Evolutionary conservation across 2,113 vertebrate genomes (phyloP).

Genomic region (Emberiza fucata): DNA sequence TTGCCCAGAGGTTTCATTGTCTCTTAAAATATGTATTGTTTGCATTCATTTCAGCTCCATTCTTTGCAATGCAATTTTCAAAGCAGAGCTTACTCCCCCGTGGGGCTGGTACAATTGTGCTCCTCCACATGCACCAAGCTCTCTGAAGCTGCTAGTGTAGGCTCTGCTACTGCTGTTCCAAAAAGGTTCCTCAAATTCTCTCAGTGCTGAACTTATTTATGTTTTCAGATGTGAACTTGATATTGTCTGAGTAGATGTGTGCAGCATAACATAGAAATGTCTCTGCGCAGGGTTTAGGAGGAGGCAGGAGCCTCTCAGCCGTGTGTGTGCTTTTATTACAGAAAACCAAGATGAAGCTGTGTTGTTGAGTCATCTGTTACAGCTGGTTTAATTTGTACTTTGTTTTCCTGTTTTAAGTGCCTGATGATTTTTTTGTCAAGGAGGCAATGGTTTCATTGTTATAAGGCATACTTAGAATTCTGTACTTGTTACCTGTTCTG

Average conservation of each 20-base stretch:
- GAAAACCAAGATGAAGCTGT: conserved; percentile 7
- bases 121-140: not conserved
- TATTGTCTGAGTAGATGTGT: conserved; percentile 31
- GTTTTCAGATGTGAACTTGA: conserved; percentile 26
- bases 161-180: conserved; percentile 19
- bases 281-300: conserved; percentile 30
- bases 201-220: not conserved
- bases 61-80: not conserved
- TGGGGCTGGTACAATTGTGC: conserved; percentile 9
- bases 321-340: conserved; percentile 17
- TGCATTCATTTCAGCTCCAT: not conserved
- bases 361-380: conserved; percentile 4
- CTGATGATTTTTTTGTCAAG: conserved; percentile 53
- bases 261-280: not conserved
- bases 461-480: not conserved
- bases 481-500: conserved; percentile 55
- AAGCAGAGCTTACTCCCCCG: not conserved
- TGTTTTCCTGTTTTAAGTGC: conserved; percentile 62
- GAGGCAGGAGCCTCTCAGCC: conserved; percentile 1
- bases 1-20: not conserved
- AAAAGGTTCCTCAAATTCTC: not conserved
- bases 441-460: conserved; percentile 41
- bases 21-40: not conserved
- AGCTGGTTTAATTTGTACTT: conserved; percentile 32
- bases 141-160: conserved; percentile 21